These are phyloP conservation scores for Mustelus asterias DNA, from an alignment of 2,113 vertebrate genomes.

Conservation along the genomic window DNA sequence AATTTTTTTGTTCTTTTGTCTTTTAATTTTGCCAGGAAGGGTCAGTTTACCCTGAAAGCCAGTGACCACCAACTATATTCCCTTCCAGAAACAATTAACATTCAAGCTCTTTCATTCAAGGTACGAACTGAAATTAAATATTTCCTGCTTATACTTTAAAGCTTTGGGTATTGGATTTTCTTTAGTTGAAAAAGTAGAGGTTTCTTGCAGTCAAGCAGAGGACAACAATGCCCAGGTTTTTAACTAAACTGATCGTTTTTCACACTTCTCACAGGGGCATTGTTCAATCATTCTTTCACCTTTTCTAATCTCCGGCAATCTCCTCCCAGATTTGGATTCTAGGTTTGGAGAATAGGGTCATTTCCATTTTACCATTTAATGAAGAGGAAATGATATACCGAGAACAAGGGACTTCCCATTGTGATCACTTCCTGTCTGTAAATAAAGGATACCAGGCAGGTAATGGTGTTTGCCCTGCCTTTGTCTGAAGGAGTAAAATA, in stretches of 20 bases:
- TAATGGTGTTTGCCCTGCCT: not conserved
- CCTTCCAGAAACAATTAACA: conserved; percentile 56
- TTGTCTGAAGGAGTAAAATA: not conserved
- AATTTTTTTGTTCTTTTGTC: not conserved
- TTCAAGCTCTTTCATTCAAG: conserved; percentile 80
- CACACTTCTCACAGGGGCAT: not conserved
- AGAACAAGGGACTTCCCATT: not conserved
- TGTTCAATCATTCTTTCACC: not conserved
- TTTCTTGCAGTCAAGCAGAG: not conserved
- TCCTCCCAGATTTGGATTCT: not conserved
- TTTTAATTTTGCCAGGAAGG: conserved; percentile 60
- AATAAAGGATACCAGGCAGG: not conserved
- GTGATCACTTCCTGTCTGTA: not conserved
- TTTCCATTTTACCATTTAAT: not conserved
- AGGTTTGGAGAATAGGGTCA: not conserved
- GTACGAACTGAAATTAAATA: conserved; percentile 52
- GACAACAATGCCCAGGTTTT: not conserved
- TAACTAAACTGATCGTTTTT: not conserved
- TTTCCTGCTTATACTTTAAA: not conserved
- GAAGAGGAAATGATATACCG: not conserved
- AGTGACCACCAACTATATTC: conserved; percentile 69
- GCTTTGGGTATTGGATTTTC: not conserved
- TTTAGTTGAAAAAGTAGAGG: not conserved
- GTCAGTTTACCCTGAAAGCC: conserved; percentile 69
- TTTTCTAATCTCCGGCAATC: not conserved